Evolutionary conservation across 2,888 invertebrate species (phyloP).

Genomic region (Rhynchonema sp.): DNA sequence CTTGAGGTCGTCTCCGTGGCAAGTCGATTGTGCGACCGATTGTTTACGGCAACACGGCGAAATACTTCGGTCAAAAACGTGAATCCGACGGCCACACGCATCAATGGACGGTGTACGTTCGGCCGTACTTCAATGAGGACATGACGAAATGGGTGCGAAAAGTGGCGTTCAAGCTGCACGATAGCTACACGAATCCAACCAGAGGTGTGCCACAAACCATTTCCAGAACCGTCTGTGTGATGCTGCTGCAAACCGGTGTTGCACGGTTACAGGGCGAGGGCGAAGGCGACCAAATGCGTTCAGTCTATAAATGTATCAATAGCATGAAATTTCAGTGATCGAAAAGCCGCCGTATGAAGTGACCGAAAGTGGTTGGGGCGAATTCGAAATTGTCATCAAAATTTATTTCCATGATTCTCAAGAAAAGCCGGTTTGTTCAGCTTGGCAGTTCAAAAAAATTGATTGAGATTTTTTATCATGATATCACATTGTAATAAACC

Average conservation of each 20-base stretch:
- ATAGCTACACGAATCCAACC: slow-evolving; percentile 83
- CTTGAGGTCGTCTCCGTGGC: neutral
- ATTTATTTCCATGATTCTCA: slow-evolving; percentile 90
- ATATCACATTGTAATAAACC: no score
- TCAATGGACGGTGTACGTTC: slow-evolving; percentile 52
- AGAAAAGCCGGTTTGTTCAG: slow-evolving; percentile 60
- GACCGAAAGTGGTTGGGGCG: slow-evolving; percentile 97
- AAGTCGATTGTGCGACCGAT: slow-evolving; percentile 63
- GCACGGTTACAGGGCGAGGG: no score
- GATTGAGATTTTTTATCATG: no score
- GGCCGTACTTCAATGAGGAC: neutral
- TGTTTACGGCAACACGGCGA: slow-evolving; percentile 82
- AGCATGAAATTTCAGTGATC: slow-evolving; percentile 42
- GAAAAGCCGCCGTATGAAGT: slow-evolving; percentile 90
- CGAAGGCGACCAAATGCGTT: no score
- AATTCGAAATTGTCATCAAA: slow-evolving; percentile 93
- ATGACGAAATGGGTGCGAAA: neutral
- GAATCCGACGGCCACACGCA: slow-evolving; percentile 69
- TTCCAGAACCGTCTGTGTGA: no score
- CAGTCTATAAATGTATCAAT: neutral
- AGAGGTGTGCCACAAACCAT: slow-evolving; percentile 40
- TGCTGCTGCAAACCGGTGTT: no score
- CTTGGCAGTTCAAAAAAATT: no score
- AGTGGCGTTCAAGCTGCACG: slow-evolving; percentile 76
- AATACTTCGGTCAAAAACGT: slow-evolving; percentile 81